Percentiles rank a stretch among this genome's conserved stretches.
These are phyloP conservation scores for Heteronetta atricapilla DNA, from an alignment of 2,113 vertebrate genomes.

Conservation along the genomic window DNA sequence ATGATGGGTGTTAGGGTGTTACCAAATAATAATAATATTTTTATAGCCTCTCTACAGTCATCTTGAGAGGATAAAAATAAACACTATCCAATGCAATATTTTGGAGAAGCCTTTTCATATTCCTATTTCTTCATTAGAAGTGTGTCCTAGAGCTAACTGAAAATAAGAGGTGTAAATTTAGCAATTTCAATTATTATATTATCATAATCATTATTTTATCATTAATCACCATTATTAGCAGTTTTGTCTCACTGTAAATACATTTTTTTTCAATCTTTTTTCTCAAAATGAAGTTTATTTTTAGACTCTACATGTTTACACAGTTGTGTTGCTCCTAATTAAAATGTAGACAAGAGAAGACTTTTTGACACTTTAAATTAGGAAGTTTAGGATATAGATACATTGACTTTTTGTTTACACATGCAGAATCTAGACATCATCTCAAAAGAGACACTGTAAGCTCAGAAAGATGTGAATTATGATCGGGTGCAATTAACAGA, in stretches of 20 bases:
- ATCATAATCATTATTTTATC: neutral
- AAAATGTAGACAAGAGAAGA: neutral
- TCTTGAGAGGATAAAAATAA: neutral
- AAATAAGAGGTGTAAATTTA: neutral
- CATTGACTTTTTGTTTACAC: neutral
- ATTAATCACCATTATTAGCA: neutral
- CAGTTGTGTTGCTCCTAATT: neutral
- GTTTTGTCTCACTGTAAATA: neutral
- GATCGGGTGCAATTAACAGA: neutral
- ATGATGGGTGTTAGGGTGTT: neutral
- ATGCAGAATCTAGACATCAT: neutral
- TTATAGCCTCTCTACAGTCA: accelerated
- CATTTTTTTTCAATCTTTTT: neutral
- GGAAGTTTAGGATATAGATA: neutral
- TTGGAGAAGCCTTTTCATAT: neutral
- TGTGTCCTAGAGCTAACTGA: neutral
- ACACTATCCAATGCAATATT: neutral
- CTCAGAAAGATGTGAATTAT: neutral
- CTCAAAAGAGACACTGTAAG: neutral
- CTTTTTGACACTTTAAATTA: neutral
- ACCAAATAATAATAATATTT: neutral
- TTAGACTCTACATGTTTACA: neutral
- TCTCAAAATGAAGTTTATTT: neutral
- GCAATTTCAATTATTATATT: neutral
- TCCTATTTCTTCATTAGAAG: neutral